A percentile compares a stretch with the other conserved stretches of the same genome.
Evolutionary conservation across 2,113 vertebrate genomes (phyloP).

Genomic region (Acrocephalus kingi): DNA sequence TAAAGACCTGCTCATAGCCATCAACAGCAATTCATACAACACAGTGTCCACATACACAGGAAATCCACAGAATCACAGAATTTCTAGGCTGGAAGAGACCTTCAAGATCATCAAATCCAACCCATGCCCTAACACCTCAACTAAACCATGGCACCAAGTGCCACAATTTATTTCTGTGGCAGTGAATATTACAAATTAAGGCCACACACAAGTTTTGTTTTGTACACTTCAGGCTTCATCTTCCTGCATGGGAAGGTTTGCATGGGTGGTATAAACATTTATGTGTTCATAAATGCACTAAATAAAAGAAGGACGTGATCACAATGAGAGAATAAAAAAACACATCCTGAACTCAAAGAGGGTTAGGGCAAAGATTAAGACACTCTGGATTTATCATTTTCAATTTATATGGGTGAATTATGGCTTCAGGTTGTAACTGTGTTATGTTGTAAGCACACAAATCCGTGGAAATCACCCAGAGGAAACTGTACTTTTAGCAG

Average conservation of each 20-base stretch:
- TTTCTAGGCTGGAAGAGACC: too few species aligned
- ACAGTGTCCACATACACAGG: neutral
- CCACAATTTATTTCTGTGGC: neutral
- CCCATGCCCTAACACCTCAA: too few species aligned
- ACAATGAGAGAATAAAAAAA: neutral
- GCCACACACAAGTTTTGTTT: neutral
- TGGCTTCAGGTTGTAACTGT: neutral
- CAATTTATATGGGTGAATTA: neutral
- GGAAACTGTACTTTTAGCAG: neutral
- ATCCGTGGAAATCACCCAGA: neutral
- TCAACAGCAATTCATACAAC: neutral
- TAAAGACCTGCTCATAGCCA: neutral
- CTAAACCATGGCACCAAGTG: too few species aligned
- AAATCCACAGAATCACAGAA: neutral
- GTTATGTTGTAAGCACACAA: neutral
- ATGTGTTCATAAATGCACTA: neutral
- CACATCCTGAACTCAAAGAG: neutral
- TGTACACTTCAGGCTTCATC: neutral
- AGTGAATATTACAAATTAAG: neutral
- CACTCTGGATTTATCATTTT: conserved; percentile 15
- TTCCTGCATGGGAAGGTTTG: neutral
- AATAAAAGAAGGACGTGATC: neutral
- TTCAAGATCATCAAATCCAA: too few species aligned
- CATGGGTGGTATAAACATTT: neutral
- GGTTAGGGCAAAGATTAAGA: conserved; percentile 8